Base-by-base conservation (phyloP, 2,113 vertebrate species). In the Chlamydotis undulata region DNA sequence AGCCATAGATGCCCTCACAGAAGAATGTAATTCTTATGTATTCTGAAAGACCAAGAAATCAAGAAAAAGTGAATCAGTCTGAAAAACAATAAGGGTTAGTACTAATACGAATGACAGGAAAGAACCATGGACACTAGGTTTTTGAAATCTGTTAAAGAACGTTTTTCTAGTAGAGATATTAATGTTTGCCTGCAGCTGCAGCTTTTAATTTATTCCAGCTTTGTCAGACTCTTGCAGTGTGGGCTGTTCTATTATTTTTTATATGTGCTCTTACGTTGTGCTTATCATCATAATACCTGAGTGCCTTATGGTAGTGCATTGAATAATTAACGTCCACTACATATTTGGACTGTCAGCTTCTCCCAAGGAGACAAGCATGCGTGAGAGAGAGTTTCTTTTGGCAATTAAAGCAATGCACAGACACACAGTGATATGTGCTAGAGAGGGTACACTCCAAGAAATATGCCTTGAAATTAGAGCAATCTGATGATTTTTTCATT, bases 311-410 rank as follows among this genome's bases (percentile, higher is more conserved):
- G 65, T 83, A 82, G 74, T 65, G 41, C 52, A 35, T 19, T 89
- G 77, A 91, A 89, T 89, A 95, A 97, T 94, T 93, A 93, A 90
- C 81, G 92, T 89, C 77, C 28, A 17, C 50, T 64, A 65, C 52
- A 57, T 89, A 89, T 90, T 95, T 94, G 76, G 92, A 75, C 64
- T 83, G 86, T 89, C 92, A 93, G 43, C 45, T 64, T 86, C 64
- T 93, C 88, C 76, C 73, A 77, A 78, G 88, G 56, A 96, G 75
- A 77, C 7, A 64, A 90, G 26, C 13, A 17, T 61, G 37, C 68
- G 29, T 63, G 68, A 24, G 77, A 47, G 18, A 64, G 49, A n/a
- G 15, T 67, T 33, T 81, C 85, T 80, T 89, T 53, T 78, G 73
- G 68, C 68, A 69, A 78, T 93, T 96, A 94, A 90, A 90, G 77